phyloP scores from a whole-genome alignment of 2,888 invertebrate species.

The Spisula solida region DNA sequence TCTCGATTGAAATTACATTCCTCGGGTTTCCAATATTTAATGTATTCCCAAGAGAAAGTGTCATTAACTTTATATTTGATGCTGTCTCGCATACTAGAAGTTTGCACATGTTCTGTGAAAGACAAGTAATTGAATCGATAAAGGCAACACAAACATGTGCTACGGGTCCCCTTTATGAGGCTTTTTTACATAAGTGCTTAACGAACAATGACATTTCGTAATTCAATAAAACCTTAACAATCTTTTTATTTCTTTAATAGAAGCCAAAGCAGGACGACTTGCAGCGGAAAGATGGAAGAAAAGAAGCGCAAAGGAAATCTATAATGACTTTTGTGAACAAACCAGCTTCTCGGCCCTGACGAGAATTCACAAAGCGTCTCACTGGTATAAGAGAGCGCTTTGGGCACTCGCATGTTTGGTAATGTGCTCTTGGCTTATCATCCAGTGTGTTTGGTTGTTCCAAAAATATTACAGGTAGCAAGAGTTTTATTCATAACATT shows the following conservation, averaged over 20 bases:
- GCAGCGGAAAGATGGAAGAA: constrained; percentile 62
- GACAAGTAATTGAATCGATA: too few species aligned
- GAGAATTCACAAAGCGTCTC: constrained; percentile 78
- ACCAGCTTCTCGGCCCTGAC: constrained; percentile 83
- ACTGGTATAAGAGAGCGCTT: constrained; percentile 71
- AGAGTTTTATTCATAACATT: too few species aligned
- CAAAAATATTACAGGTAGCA: constrained; percentile 68
- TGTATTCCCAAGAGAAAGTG: too few species aligned
- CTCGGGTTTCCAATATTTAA: too few species aligned
- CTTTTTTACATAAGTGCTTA: too few species aligned
- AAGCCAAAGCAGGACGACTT: constrained; percentile 55
- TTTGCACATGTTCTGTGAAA: too few species aligned
- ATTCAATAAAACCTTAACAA: neutral
- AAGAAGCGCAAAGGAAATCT: constrained; percentile 54
- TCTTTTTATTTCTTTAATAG: constrained; percentile 34
- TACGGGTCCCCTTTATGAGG: too few species aligned
- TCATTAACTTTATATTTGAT: too few species aligned
- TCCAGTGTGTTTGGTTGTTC: constrained; percentile 75
- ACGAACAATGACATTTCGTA: too few species aligned
- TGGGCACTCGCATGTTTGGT: constrained; percentile 77
- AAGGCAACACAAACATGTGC: too few species aligned
- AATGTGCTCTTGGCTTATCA: constrained; percentile 75
- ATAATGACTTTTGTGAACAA: constrained; percentile 70
- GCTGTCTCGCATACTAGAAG: too few species aligned
- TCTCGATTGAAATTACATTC: too few species aligned